Base-by-base conservation (phyloP, 1,140 invertebrate species). In the Plutomurus gul region DNA sequence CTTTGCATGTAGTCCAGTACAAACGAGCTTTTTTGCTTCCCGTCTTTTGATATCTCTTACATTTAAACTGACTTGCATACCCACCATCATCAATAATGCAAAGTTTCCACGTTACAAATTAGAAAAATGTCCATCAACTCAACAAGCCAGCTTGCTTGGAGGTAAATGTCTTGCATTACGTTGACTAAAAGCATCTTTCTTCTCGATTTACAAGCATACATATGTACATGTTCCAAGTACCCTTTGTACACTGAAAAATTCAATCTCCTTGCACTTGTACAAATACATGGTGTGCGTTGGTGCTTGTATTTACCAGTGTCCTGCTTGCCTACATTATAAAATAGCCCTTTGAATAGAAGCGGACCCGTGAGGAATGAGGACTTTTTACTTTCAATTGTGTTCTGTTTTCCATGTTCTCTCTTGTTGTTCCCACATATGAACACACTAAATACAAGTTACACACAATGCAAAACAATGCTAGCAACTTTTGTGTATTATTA, bases 101-200 rank as follows among this genome's bases (percentile, higher is more conserved):
- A 39, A 79, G 36, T 37, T 18, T 70, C 56, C 56, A 36, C 11
- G 56, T 65, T 65, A 75, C 78, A 80, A 80, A 80, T 80, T 80
- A 80, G 73, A 79, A 80, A 80, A 80, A 75, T 80, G 78, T 80
- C 78, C 77, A 79, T 79, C 77, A 76, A 76, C 40, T 51, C 40
- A 49, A 47, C 73, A 75, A 47, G 56, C 16, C 36, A 65, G 56
- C 56, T 65, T n/a, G 56, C 56, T 65, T 65, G 56, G 56, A 65
- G 56, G 56, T 65, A 65, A 65, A 65, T 65, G 56, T 65, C n/a
- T 65, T n/a, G n/a, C 39, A 43, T 3, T 43, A n/a, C n/a, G n/a
- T 1, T 43, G n/a, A 2, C 39, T n/a, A n/a, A n/a, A n/a, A n/a
- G n/a, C 51, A 56, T 22, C 8, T n/a, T 43, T n/a, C 8, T n/a